Conservation (phyloP, 92 coral and sea anemone genomes). For the Palythoa caribaeorum region DNA sequence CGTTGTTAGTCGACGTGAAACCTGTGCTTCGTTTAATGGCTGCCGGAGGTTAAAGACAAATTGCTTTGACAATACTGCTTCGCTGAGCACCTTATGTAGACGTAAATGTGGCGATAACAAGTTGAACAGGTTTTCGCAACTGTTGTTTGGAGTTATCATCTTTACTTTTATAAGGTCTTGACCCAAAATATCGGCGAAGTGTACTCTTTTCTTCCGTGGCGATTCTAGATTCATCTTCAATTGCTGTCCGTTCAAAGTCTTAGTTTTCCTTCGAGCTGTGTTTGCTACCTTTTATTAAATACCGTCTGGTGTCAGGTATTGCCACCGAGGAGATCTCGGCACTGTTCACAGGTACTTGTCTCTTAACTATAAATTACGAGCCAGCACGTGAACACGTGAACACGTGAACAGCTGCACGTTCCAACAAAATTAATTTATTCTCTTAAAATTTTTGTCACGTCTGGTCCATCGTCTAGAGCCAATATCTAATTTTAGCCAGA, state of each 20-base stretch:
- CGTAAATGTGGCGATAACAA: not conserved
- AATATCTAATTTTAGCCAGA: too few relatives aligned
- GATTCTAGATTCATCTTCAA: not conserved
- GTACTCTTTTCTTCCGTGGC: conserved; percentile 73
- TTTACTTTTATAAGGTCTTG: conserved; percentile 84
- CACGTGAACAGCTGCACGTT: too few relatives aligned
- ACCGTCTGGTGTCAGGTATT: too few relatives aligned
- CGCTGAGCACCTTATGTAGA: not conserved
- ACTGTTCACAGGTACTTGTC: too few relatives aligned
- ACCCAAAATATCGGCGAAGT: conserved; percentile 92
- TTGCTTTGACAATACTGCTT: conserved; percentile 5
- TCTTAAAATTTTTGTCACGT: too few relatives aligned
- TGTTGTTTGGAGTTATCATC: conserved; percentile 85
- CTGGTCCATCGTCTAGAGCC: too few relatives aligned
- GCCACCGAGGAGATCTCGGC: too few relatives aligned
- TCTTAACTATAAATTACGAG: too few relatives aligned
- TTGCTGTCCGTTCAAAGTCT: not conserved
- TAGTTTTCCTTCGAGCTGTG: not conserved
- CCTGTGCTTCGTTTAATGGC: conserved; percentile 65
- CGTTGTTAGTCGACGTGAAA: conserved; percentile 34
- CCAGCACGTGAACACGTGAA: too few relatives aligned
- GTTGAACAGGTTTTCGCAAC: conserved; percentile 74
- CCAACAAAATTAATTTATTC: too few relatives aligned
- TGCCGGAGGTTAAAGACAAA: conserved; percentile 61
- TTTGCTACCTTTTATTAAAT: too few relatives aligned